A percentile compares a stretch with the other conserved stretches of the same genome.
phyloP scores from a whole-genome alignment of 2,888 invertebrate genomes.

The Synanthedon vespiformis region DNA sequence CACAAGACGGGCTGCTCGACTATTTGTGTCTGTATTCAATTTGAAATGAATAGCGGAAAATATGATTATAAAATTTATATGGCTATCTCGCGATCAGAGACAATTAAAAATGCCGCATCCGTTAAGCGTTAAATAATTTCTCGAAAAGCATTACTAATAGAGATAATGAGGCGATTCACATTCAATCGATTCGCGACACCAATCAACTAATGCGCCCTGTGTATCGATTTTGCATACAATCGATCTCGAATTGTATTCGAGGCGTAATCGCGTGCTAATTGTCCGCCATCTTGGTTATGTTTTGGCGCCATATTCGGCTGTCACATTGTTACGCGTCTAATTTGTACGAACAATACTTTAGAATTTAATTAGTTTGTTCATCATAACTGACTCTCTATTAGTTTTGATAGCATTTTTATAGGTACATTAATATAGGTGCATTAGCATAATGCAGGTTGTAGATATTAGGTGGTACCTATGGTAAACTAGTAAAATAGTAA shows the following conservation, averaged over 20 bases:
- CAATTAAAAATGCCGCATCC: conserved; percentile 6
- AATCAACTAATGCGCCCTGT: conserved; percentile 21
- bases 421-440: no score
- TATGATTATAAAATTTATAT: no score
- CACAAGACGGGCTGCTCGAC: no score
- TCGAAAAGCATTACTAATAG: conserved; percentile 12
- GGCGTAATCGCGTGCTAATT: conserved; percentile 38
- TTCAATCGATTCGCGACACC: conserved; percentile 14
- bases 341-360: conserved; percentile 36
- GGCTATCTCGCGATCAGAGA: no score
- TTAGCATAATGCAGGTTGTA: no score
- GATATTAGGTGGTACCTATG: no score
- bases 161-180: conserved; percentile 16
- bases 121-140: conserved; percentile 14
- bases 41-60: no score
- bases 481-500: no score
- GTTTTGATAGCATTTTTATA: no score
- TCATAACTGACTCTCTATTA: no score
- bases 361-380: conserved; percentile 29
- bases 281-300: conserved; percentile 42
- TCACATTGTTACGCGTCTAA: conserved; percentile 30
- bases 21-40: no score
- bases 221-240: conserved; percentile 43
- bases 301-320: conserved; percentile 30
- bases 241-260: conserved; percentile 22